Percentiles rank a stretch among this genome's conserved stretches.
Conservation (phyloP, 2,888 invertebrate species). For the Eupeodes latifasciatus region DNA sequence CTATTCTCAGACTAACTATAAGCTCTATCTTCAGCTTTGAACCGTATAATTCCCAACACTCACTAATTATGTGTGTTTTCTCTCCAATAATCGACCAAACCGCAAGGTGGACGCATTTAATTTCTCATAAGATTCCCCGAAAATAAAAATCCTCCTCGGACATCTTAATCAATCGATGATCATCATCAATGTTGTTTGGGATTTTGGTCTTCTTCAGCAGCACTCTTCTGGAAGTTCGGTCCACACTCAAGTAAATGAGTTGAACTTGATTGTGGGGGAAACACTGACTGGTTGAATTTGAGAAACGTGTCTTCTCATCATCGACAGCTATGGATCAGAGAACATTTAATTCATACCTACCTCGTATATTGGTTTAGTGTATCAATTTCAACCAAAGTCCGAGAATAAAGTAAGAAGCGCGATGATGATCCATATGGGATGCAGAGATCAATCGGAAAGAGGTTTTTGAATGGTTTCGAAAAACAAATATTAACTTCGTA, state of each 20-base stretch:
- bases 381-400: constrained; percentile 43
- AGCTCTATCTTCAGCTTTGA: constrained; percentile 9
- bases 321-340: constrained; percentile 69
- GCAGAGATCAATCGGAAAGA: constrained; percentile 56
- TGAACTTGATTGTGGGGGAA: constrained; percentile 45
- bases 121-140: constrained; percentile 75
- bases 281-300: constrained; percentile 34
- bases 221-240: constrained; percentile 34
- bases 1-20: background rate
- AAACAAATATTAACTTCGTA: constrained; percentile 69
- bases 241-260: constrained; percentile 53
- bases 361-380: constrained; percentile 25
- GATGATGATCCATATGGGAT: constrained; percentile 69
- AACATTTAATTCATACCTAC: background rate
- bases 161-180: constrained; percentile 73
- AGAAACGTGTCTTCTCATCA: constrained; percentile 59
- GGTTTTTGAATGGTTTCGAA: constrained; percentile 41
- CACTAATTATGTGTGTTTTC: constrained; percentile 68
- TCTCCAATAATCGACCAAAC: constrained; percentile 60
- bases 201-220: constrained; percentile 41
- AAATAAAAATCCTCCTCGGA: constrained; percentile 70
- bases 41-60: constrained; percentile 71
- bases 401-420: background rate
- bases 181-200: background rate
- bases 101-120: constrained; percentile 68